Evolutionary conservation across 2,888 invertebrate genomes (phyloP).

Genomic region (Alloscopus bannaensis): DNA sequence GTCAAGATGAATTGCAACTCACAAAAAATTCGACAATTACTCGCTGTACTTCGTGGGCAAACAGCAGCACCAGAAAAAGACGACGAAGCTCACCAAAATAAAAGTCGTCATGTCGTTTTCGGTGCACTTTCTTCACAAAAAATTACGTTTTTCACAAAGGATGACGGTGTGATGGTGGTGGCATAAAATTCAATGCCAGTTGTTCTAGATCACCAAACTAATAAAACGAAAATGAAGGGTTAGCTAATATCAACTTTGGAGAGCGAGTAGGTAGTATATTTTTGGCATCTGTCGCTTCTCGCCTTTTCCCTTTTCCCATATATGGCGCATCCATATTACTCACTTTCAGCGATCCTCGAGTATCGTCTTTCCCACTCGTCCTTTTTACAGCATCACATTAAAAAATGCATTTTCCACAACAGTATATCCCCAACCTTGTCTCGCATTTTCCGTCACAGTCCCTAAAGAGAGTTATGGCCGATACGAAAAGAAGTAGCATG

Average conservation of each 20-base stretch:
- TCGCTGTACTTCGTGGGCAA: no score
- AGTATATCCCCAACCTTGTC: no score
- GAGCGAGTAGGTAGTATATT: constrained; percentile 61
- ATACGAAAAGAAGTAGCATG: no score
- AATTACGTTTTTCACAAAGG: no score
- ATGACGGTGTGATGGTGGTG: no score
- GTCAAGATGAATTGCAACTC: constrained; percentile 37
- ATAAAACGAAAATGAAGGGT: constrained; percentile 58
- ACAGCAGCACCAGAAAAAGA: neutral
- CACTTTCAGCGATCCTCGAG: neutral
- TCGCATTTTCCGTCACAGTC: no score
- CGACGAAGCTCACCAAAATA: no score
- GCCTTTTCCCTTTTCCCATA: constrained; percentile 48
- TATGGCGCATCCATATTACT: constrained; percentile 36
- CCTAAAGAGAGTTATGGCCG: no score
- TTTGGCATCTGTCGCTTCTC: constrained; percentile 61
- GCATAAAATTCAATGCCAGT: constrained; percentile 19
- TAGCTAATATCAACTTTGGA: constrained; percentile 54
- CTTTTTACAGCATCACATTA: constrained; percentile 29
- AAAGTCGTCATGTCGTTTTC: no score
- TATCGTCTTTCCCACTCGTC: neutral
- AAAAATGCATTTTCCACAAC: no score
- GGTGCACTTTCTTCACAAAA: no score
- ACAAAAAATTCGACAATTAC: constrained; percentile 15
- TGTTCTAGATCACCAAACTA: constrained; percentile 60